A percentile compares a stretch with the other conserved stretches of the same genome.
phyloP scores from a whole-genome alignment of 2,113 vertebrate genomes.

The Siniperca knerii region DNA sequence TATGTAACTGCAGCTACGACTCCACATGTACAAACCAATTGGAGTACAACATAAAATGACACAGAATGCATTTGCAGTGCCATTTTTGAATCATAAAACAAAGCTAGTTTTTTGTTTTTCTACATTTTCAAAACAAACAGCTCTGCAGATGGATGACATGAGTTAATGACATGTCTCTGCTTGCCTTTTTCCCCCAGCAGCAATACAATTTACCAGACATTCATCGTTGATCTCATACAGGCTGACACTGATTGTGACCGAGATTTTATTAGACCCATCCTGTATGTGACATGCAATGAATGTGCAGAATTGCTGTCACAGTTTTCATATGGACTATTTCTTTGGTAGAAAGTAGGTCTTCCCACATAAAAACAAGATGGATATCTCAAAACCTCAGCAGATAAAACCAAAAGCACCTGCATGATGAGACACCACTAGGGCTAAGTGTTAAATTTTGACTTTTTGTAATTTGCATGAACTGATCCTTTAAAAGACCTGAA shows the following conservation, averaged over 20 bases:
- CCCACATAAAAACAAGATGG: background rate
- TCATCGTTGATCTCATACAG: constrained; percentile 8
- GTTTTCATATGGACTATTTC: background rate
- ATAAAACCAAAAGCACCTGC: background rate
- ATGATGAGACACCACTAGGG: background rate
- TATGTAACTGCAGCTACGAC: background rate
- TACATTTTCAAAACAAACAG: background rate
- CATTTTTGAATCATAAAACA: background rate
- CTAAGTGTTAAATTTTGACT: too few species aligned
- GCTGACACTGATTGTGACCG: background rate
- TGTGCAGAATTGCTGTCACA: background rate
- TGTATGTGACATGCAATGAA: background rate
- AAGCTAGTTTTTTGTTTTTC: background rate
- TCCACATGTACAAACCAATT: background rate
- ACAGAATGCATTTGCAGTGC: background rate
- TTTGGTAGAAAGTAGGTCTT: background rate
- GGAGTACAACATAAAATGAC: background rate
- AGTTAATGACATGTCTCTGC: background rate
- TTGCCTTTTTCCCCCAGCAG: background rate
- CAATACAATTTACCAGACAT: background rate
- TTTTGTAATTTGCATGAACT: background rate
- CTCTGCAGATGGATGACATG: background rate
- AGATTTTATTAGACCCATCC: constrained; percentile 5
- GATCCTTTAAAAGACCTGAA: background rate
- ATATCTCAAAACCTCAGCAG: background rate